Evolutionary conservation across 1,140 invertebrate species (phyloP).

Genomic region (Lepidurus couesii): DNA sequence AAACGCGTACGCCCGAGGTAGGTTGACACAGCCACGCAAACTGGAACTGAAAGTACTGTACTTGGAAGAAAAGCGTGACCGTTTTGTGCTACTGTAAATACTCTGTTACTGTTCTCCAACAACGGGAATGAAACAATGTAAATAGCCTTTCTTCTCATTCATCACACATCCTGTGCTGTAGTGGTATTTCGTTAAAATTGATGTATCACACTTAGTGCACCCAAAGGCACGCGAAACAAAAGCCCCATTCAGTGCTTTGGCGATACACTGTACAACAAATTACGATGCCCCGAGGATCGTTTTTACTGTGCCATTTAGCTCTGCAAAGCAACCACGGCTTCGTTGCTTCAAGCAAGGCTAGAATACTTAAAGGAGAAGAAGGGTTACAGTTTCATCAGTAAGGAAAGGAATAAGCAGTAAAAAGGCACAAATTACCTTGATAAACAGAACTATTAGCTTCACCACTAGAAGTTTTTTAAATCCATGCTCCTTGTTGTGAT

Average conservation of each 20-base stretch:
- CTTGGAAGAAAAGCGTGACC: neutral
- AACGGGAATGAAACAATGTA: slow-evolving; percentile 11
- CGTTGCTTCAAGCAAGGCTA: neutral
- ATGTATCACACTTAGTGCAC: neutral
- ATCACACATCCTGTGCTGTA: neutral
- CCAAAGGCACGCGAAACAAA: neutral
- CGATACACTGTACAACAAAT: neutral
- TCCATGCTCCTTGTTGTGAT: neutral
- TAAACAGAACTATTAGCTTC: neutral
- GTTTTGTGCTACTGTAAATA: slow-evolving; percentile 19
- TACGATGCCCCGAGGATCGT: neutral
- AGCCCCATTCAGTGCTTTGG: neutral
- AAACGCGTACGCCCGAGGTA: no score
- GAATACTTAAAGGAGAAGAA: neutral
- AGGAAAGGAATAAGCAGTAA: neutral
- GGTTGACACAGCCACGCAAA: neutral
- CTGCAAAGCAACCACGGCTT: neutral
- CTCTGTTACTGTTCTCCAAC: slow-evolving; percentile 5
- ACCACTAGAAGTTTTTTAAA: neutral
- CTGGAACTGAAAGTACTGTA: neutral
- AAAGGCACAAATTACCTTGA: slow-evolving; percentile 7
- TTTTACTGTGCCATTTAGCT: slow-evolving; percentile 15
- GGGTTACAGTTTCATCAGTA: neutral
- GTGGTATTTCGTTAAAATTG: neutral
- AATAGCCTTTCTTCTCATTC: slow-evolving; percentile 7